Evolutionary conservation across 2,888 invertebrate species (phyloP), one percentile per base, ranked within the genome.

Genomic region (Aleiodes alternator): DNA sequence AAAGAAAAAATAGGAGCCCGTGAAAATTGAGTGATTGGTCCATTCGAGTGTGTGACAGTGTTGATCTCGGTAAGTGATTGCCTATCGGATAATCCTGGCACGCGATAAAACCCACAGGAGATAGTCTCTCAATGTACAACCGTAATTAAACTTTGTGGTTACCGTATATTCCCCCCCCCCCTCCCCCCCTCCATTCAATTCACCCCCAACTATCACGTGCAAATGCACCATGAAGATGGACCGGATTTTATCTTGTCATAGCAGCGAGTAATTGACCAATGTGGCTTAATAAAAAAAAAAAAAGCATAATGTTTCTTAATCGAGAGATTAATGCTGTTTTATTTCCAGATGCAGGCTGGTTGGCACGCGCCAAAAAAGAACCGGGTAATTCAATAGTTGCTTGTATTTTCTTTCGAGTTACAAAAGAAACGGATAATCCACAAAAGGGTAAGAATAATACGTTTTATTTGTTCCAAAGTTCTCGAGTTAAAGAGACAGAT

Each of bases 341-440:
- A n/a, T 50, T 68, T 51, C 29, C 31, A n/a, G 31, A 51, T 48
- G 51, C 23, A 61, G 57, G 70, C 9, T 64, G 72, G 76, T 57
- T 86, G 88, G 87, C 88, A 88, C 88, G 88, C 87, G 88, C 85
- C 87, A 73, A 72, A 79, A 79, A 23, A 23, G 23, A 23, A 77
- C 77, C 77, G 72, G 84, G 88, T 88, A 88, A 89, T 88, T 88
- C 83, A 87, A 89, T 88, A 88, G 87, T 86, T 43, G 81, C 87
- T 23, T 23, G 86, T 85, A 68, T 51, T 51, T 87, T 85, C 82
- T 84, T 84, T 83, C 84, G 82, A 85, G 84, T 83, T 83, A 74
- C 74, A 66, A 69, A 8, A 23, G 64, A 64, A 16, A 23, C 2
- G 11, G 48, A 48, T 64, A 64, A 64, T 64, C 64, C 64, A 43